Base-by-base conservation (phyloP, 2,797 vertebrate genomes). In the Danio tinwini region DNA sequence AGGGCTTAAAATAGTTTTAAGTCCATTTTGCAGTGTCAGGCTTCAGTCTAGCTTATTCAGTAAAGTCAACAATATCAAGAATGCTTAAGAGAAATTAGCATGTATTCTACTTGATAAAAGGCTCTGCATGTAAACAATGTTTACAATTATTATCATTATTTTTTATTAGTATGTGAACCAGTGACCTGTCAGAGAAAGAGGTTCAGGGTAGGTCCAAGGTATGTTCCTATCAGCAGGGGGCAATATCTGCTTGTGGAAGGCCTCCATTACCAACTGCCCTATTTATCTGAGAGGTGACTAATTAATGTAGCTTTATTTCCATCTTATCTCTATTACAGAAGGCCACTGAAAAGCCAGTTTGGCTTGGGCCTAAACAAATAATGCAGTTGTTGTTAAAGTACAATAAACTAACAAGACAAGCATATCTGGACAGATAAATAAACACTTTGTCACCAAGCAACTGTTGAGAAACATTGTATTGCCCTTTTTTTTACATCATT, bases 321-420 rank as follows among this genome's bases (percentile, higher is more conserved):
- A 88, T 89, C 84, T 75, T 84, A 40, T 89, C 82, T 88, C 81
- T 85, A 85, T 84, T 64, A 37, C 87, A 82, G 83, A 86, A 83
- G 81, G 85, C 86, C 91, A 91, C 92, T 92, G 90, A 92, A 89
- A 91, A 87, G 86, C 80, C 86, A 85, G 83, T 81, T 52, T 86
- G 81, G 85, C 88, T 83, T 45, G 8, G 63, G 82, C 87, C 21
- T 76, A 71, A 79, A 70, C 73, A 86, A 82, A 89, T 88, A 87
- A 89, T 85, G 85, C 85, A 85, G 90, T 91, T 88, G 85, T 90
- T 89, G 86, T 78, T 87, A 91, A 91, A 91, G 88, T 89, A 90
- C 85, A 85, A 86, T 87, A 89, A 91, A 90, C 91, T 91, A 91
- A 91, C 89, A 90, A 87, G 81, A 53, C 47, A 81, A 89, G 84